Conservation (phyloP, 1,140 invertebrate species). For the Heterodera carotae region DNA sequence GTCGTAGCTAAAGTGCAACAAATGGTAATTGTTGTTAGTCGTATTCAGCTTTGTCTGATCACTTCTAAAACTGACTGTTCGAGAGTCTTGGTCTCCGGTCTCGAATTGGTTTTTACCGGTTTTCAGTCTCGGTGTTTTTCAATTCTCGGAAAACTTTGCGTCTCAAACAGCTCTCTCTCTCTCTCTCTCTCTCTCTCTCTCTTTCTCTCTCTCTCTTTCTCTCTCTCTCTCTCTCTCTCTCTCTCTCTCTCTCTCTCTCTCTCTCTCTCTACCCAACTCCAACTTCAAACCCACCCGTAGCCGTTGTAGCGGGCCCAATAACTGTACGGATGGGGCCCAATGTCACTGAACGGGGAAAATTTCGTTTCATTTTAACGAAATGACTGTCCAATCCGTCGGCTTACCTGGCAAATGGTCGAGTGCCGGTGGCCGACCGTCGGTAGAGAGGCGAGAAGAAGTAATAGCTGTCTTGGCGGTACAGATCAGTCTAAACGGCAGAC, state of each 20-base stretch:
- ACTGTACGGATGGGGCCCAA: conserved; percentile 19
- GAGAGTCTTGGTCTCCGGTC: no score
- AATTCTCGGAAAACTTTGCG: no score
- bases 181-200: no score
- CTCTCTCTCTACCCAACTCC: no score
- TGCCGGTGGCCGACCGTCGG: background rate
- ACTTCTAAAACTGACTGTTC: no score
- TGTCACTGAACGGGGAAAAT: conserved; percentile 8
- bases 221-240: no score
- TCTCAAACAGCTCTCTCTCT: no score
- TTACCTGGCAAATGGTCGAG: conserved; percentile 21
- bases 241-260: no score
- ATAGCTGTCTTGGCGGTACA: conserved; percentile 18
- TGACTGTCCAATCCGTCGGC: no score
- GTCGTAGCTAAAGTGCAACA: conserved; percentile 18
- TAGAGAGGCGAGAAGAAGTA: conserved; percentile 27
- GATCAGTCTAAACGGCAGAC: background rate
- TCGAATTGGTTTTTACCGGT: no score
- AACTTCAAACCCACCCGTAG: conserved; percentile 22
- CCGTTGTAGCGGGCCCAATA: conserved; percentile 32
- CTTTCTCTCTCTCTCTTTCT: no score
- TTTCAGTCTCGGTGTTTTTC: no score
- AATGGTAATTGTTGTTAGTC: background rate
- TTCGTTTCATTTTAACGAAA: background rate
- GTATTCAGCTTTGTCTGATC: background rate